Percentiles rank a stretch among this genome's conserved stretches.
Conservation (phyloP, 2,797 vertebrate genomes). For the Sardinella longiceps region DNA sequence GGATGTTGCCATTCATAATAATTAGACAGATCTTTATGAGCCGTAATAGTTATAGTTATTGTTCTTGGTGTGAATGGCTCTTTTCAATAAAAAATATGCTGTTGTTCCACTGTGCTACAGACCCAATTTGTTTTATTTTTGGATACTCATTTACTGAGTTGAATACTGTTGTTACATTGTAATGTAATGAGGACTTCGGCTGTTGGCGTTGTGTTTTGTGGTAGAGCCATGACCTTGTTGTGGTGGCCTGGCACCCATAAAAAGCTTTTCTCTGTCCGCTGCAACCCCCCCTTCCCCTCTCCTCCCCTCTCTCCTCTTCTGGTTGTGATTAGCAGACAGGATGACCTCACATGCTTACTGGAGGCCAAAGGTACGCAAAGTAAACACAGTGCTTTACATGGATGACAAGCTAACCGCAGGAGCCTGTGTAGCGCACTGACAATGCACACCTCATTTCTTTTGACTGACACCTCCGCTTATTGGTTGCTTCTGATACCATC, state of each 20-base stretch:
- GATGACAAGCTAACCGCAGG: slow-evolving; percentile 25
- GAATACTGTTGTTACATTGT: too few species aligned
- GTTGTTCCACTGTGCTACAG: too few species aligned
- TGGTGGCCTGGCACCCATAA: slow-evolving; percentile 43
- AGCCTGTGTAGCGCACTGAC: slow-evolving; percentile 6
- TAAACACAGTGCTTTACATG: slow-evolving; percentile 44
- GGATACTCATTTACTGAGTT: too few species aligned
- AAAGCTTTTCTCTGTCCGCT: slow-evolving; percentile 49
- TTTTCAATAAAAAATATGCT: too few species aligned
- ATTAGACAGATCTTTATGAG: too few species aligned
- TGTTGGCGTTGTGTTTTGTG: background rate
- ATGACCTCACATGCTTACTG: slow-evolving; percentile 55
- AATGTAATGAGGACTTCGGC: background rate
- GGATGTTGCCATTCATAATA: too few species aligned
- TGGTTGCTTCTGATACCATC: background rate
- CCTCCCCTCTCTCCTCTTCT: slow-evolving; percentile 29
- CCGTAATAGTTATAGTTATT: too few species aligned
- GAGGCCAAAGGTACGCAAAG: slow-evolving; percentile 41
- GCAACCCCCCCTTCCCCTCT: slow-evolving; percentile 17
- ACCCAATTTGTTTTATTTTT: too few species aligned
- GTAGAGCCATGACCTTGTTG: background rate
- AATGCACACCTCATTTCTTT: slow-evolving; percentile 45
- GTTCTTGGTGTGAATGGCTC: too few species aligned
- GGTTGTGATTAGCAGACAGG: slow-evolving; percentile 53
- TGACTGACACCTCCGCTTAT: slow-evolving; percentile 40